Evolutionary conservation across 2,888 invertebrate species (phyloP), one percentile per base, ranked within the genome.

Genomic region (Lycia hirtaria): DNA sequence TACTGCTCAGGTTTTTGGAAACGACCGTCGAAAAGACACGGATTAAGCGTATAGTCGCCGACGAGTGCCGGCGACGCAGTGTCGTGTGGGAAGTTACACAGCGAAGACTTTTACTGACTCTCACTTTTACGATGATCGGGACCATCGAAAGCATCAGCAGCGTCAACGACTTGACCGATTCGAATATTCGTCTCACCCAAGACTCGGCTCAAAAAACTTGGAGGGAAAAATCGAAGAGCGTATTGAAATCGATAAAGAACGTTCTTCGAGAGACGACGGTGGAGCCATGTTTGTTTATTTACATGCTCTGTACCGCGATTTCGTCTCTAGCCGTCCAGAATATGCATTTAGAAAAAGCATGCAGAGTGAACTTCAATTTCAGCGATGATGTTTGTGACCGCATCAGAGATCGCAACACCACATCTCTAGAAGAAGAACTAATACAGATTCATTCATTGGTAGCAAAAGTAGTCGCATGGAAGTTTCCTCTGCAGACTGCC

Each of bases 201-300:
- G 68, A 67, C 54, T 66, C 64, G 4, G 73, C 74, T 30, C 75
- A 70, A 22, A 65, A 69, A 50, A 78, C 84, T 58, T 85, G 83
- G 82, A 80, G 75, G 50, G 88, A 88, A 67, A 82, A 81, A 71
- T 81, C 78, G 7, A 91, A 89, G 62, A 70, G 66, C 12, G 51
- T 73, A 3, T 65, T 90, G 60, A 91, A 89, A 70, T 75, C 75
- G 33, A 65, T 94, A 12, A 87, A 83, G 65, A 69, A 71, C 67
- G 72, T 83, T 55, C 73, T 86, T 28, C 74, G 76, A 1, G 91
- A 92, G 70, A 89, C 86, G 1, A 94, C 95, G 0, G 94, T 95
- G 1, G 95, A 95, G 69, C 95, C 95, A 7, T 93, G 95, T 68
- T 77, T 95, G 62, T 93, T 94, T 61, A 87, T 93, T 62, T 95